Evolutionary conservation across 2,113 vertebrate genomes (phyloP), one percentile per base, ranked within the genome.

Genomic region (Phasianus colchicus): DNA sequence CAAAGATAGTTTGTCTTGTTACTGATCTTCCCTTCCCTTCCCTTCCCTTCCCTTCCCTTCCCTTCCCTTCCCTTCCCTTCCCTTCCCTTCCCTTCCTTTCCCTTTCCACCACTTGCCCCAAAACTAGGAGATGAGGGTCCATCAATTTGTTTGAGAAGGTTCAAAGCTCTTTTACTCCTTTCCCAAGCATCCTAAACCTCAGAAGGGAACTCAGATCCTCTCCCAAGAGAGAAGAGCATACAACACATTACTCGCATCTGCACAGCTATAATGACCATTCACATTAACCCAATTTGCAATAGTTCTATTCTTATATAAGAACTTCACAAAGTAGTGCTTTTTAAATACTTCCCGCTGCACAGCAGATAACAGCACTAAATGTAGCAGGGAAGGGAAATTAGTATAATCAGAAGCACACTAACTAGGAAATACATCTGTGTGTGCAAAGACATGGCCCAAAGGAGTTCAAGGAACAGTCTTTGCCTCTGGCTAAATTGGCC

Each of bases 401-500:
- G 69, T 24, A n/a, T 73, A 87, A 76, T 48, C 71, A 92, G 72
- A 89, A 86, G 63, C 67, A 42, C 0, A 3, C 43, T 22, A 38
- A 25, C 32, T 29, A 34, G 18, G 66, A 89, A 75, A 57, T 22
- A 60, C 11, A 45, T 74, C 72, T 73, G 20, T 30, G 55, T 65
- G 48, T 64, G 80, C 83, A 77, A 81, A 90, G 65, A 81, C 76
- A 27, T 14, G 61, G 69, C 80, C 73, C 65, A 36, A 18, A 93
- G 90, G 32, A 92, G 67, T 19, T 87, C 61, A 70, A 67, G 66
- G 90, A 88, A 95, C 73, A 72, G 25, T 48, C 70, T 86, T 81
- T 92, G 86, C 80, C 86, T 90, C 80, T 77, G 79, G 63, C 74
- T 87, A 77, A 88, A 70, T 21, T 45, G 63, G 29, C 86, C 63